These are phyloP conservation scores for Mamestra configurata DNA, from an alignment of 1,140 invertebrate genomes.

Conservation along the genomic window DNA sequence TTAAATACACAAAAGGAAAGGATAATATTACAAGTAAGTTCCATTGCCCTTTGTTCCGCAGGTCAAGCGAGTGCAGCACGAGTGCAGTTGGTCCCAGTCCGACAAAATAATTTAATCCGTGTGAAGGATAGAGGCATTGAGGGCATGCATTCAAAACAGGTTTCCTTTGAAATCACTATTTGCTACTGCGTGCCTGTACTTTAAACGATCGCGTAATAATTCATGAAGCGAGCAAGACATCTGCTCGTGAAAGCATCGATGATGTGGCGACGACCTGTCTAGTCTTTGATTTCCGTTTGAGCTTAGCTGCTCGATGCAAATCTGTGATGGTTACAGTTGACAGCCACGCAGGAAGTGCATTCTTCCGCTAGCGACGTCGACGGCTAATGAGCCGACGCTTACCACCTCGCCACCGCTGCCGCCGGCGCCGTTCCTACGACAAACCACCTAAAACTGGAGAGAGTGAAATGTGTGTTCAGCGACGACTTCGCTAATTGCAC, in stretches of 20 bases:
- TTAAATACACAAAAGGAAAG: background rate
- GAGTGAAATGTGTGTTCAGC: constrained; percentile 76
- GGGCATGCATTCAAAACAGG: constrained; percentile 43
- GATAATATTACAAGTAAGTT: constrained; percentile 1
- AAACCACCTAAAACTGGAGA: constrained; percentile 59
- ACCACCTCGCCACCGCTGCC: constrained; percentile 15
- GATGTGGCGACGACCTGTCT: constrained; percentile 38
- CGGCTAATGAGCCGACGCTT: constrained; percentile 55
- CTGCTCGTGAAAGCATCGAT: constrained; percentile 41
- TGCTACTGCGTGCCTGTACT: constrained; percentile 40
- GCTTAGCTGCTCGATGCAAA: constrained; percentile 39
- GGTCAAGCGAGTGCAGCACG: constrained; percentile 50
- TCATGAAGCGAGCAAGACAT: constrained; percentile 34
- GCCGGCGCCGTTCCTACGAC: constrained; percentile 3
- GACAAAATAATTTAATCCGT: constrained; percentile 41
- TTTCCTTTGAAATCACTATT: constrained; percentile 42
- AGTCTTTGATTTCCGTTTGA: constrained; percentile 30
- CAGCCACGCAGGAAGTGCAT: constrained; percentile 28
- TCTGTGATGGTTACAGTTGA: constrained; percentile 27
- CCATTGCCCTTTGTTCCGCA: constrained; percentile 55
- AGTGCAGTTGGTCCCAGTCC: constrained; percentile 2
- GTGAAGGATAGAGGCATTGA: constrained; percentile 40
- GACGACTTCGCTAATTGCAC: constrained; percentile 76
- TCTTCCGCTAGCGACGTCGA: constrained; percentile 48
- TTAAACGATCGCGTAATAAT: constrained; percentile 39